Evolutionary conservation across 2,797 vertebrate genomes (phyloP).

Genomic region (Megaceryle alcyon): DNA sequence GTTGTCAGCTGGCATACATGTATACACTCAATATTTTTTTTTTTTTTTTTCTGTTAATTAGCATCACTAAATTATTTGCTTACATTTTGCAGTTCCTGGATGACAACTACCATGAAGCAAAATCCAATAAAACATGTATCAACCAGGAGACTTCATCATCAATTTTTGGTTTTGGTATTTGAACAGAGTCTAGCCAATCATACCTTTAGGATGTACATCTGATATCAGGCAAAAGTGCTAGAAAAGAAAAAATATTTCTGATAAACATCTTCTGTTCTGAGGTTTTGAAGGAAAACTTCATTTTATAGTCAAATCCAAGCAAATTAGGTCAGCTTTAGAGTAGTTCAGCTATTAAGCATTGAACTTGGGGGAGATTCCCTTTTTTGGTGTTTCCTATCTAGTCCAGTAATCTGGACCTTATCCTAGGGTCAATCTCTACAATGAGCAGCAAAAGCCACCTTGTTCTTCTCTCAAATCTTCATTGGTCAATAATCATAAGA

Average conservation of each 20-base stretch:
- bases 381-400: background rate
- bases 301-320: background rate
- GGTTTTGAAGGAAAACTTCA: background rate
- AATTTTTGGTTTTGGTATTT: background rate
- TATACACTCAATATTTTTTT: background rate
- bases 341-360: background rate
- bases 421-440: background rate
- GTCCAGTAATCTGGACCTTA: background rate
- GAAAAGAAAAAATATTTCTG: background rate
- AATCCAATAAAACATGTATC: background rate
- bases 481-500: background rate
- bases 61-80: background rate
- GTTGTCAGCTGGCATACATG: background rate
- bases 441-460: background rate
- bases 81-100: background rate
- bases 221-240: background rate
- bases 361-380: background rate
- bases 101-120: accelerated
- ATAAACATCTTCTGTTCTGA: background rate
- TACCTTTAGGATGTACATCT: background rate
- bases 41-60: background rate
- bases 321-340: background rate
- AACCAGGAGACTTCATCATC: background rate
- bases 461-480: background rate
- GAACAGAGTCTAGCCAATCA: background rate